Conservation (phyloP, 2,888 invertebrate species). For the Caenorhabditis auriculariae region DNA sequence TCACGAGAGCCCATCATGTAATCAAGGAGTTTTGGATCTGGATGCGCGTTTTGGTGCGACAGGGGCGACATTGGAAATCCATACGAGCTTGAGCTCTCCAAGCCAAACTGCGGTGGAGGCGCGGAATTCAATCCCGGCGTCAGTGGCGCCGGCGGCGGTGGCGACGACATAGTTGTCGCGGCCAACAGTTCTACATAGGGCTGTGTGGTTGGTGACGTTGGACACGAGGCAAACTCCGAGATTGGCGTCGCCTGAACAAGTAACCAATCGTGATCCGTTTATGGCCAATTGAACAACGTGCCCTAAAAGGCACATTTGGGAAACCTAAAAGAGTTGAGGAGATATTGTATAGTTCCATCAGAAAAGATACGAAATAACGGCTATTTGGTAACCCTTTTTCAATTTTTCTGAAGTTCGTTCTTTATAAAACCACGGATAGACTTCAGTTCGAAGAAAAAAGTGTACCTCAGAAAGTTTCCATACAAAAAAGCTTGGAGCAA, state of each 20-base stretch:
- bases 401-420: no score
- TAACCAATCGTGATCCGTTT: no score
- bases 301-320: no score
- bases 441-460: no score
- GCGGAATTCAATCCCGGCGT: slow-evolving; percentile 6
- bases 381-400: no score
- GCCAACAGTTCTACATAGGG: slow-evolving; percentile 5
- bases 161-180: not conserved
- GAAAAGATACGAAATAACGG: no score
- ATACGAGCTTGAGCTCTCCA: not conserved
- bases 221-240: slow-evolving; percentile 26
- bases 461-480: no score
- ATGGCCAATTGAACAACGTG: not conserved
- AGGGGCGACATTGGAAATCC: not conserved
- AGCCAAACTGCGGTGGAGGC: slow-evolving; percentile 13
- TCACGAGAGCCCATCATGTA: not conserved
- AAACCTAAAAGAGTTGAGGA: no score
- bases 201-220: slow-evolving; percentile 20
- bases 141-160: slow-evolving; percentile 1
- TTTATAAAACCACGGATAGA: no score
- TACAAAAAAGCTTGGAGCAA: no score
- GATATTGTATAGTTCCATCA: no score
- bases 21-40: not conserved
- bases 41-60: not conserved
- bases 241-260: slow-evolving; percentile 21